A percentile compares a stretch with the other conserved stretches of the same genome.
Conservation (phyloP, 2,888 invertebrate genomes). For the Hyalella azteca region DNA sequence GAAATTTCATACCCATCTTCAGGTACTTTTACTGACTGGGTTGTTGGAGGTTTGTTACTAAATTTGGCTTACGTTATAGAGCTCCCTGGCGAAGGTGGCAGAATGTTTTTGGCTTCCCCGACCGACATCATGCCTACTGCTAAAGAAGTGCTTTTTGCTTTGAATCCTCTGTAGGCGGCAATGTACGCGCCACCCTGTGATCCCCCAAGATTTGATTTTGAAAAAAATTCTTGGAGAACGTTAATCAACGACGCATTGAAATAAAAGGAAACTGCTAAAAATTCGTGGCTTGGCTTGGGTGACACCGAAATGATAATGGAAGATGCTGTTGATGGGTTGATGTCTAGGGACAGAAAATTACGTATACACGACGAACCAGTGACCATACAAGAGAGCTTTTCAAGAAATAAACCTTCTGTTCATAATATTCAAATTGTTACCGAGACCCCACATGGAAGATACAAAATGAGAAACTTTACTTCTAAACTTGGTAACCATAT, state of each 20-base stretch:
- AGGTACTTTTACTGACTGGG: constrained; percentile 35
- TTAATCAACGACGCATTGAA: no score
- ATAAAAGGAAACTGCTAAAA: not conserved
- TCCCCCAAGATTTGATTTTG: no score
- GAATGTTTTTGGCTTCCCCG: not conserved
- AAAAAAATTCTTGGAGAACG: no score
- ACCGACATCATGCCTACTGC: constrained; percentile 15
- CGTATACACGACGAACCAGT: not conserved
- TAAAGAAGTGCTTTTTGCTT: not conserved
- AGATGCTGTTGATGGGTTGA: constrained; percentile 15
- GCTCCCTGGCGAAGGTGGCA: constrained; percentile 26
- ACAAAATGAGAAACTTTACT: not conserved
- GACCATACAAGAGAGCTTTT: not conserved
- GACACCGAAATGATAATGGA: not conserved
- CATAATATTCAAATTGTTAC: constrained; percentile 18
- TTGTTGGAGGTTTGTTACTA: constrained; percentile 37
- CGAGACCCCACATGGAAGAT: not conserved
- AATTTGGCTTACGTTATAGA: constrained; percentile 38
- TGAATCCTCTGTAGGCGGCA: not conserved
- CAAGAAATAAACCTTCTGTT: not conserved
- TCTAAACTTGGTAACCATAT: constrained; percentile 34
- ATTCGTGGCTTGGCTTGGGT: not conserved
- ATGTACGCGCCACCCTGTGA: no score
- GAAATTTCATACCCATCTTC: constrained; percentile 33
- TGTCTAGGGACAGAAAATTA: not conserved